Base-by-base conservation (phyloP, 2,888 invertebrate genomes). In the Silvanus unidentatus region DNA sequence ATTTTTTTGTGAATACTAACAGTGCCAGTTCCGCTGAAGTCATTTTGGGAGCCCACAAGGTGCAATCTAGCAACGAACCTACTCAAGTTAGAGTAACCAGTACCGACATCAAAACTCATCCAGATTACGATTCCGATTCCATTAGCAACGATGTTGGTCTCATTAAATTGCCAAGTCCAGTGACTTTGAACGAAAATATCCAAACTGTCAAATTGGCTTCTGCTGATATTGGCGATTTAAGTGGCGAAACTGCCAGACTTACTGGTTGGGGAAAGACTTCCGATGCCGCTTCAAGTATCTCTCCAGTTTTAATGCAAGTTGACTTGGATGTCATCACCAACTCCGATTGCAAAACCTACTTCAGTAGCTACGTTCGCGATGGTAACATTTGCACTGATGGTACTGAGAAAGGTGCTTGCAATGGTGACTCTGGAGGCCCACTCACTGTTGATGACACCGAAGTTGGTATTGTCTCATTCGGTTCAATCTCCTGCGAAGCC, bases 341-440 rank as follows among this genome's bases (percentile, higher is more conserved):
- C 45, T 42, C 52, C 0, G 63, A 58, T 1, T 78, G 77, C 53
- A 73, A 73, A 53, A 58, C 49, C 2, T 66, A 63, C 43, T 75
- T 68, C 53, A 60, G 65, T 1, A 59, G 72, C 1, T 42, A 59
- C 0, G 64, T 76, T 29, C 66, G 71, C 12, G 59, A 56, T 3
- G 71, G 70, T 42, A 73, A 76, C 49, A 51, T 77, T 5, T 77
- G 77, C 52, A 72, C 74, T 27, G 64, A 65, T 14, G 77, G 76
- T n/a, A n/a, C n/a, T n/a, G n/a, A n/a, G n/a, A n/a, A n/a, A n/a
- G n/a, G n/a, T n/a, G n/a, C n/a, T n/a, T n/a, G n/a, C n/a, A n/a
- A n/a, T n/a, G n/a, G n/a, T n/a, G n/a, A n/a, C n/a, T n/a, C n/a
- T n/a, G n/a, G n/a, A n/a, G n/a, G n/a, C n/a, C n/a, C n/a, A n/a